A percentile compares a stretch with the other conserved stretches of the same genome.
Conservation (phyloP, 2,797 vertebrate species). For the Garrulus glandarius region DNA sequence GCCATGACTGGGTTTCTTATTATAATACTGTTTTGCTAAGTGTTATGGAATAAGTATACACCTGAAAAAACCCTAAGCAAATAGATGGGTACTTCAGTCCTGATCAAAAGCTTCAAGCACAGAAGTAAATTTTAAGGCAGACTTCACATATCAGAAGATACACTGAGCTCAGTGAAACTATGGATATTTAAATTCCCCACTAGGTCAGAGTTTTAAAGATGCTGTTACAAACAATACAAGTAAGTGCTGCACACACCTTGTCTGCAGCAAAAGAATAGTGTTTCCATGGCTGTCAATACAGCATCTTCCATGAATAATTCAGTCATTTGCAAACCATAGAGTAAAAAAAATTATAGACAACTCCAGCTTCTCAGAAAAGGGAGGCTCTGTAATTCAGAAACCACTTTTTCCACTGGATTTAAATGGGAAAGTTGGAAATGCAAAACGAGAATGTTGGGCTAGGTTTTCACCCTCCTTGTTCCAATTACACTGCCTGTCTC, state of each 20-base stretch:
- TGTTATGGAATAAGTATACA: not conserved
- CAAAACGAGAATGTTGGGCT: conserved; percentile 31
- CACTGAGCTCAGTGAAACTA: not conserved
- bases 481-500: conserved; percentile 39
- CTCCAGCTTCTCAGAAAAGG: not conserved
- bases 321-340: not conserved
- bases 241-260: not conserved
- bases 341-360: conserved; percentile 29
- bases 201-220: not conserved
- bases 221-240: not conserved
- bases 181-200: not conserved
- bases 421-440: conserved; percentile 35
- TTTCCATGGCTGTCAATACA: not conserved
- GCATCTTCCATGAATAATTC: conserved; percentile 19
- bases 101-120: not conserved
- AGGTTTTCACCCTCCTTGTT: conserved; percentile 45
- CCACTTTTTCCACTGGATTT: conserved; percentile 45
- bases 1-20: not conserved
- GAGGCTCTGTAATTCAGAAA: conserved; percentile 38
- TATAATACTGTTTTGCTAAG: not conserved
- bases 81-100: not conserved
- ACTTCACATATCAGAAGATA: not conserved
- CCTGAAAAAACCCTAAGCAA: not conserved
- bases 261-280: not conserved
- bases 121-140: not conserved